Base-by-base conservation (phyloP, 2,113 vertebrate genomes). In the Neopipo cinnamomea region DNA sequence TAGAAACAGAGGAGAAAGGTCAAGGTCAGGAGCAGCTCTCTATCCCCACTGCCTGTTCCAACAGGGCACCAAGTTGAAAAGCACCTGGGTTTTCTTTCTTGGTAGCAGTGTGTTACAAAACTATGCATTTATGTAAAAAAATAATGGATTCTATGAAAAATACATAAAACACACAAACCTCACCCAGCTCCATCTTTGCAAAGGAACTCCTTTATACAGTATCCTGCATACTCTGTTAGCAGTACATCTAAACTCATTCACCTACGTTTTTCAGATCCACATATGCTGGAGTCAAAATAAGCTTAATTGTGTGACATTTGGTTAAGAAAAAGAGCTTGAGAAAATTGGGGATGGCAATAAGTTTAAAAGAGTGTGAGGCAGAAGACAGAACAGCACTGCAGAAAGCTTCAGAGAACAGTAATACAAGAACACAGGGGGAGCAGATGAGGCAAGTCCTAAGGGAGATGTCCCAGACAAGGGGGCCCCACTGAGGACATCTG, bases 1-100 rank as follows among this genome's bases (percentile, higher is more conserved):
- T 91, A 66, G 50, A 94, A 88, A 93, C 37, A 90, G 62, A 96
- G 49, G 74, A 75, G 84, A 88, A 95, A 83, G 67, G 74, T 74
- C 68, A 90, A 73, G n/a, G 88, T 95, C 80, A 92, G 7, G 5
- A 78, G 42, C 8, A 41, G 4, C 17, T 42, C 63, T 50, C 52
- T 25, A 27, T 21, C 52, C 42, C 63, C 66, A 37, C 55, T 65
- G 75, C 49, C 86, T 61, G 14, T 28, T 93, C 90, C 49, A 88
- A 22, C 2, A 71, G 28, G 2, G 2, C 39, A 21, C 8, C 0
- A 42, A 46, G 33, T 4, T 84, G 59, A 61, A 88, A 94, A 71
- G n/a, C 55, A 67, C 31, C 49, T 61, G 21, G 6, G 9, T 9
- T 88, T 66, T 68, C 31, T n/a, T 44, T 50, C 67, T 83, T 5